These are phyloP conservation scores for Anneissia japonica DNA, from an alignment of 35 echinoderm and acorn worm genomes.

Conservation along the genomic window DNA sequence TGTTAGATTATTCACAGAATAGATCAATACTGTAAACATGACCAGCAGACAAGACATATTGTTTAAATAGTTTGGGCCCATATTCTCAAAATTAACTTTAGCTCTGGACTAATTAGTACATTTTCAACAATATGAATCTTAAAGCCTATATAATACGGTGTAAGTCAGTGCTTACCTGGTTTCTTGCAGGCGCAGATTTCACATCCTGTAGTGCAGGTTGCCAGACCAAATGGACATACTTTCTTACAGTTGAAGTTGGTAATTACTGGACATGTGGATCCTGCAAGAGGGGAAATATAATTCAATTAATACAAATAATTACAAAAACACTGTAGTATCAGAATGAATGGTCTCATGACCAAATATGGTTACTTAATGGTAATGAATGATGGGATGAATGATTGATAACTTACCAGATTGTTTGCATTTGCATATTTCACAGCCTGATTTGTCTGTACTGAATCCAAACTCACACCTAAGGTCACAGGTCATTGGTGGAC, in stretches of 20 bases:
- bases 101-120: too few relatives aligned
- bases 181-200: slow-evolving; percentile 34
- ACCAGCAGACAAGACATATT: too few relatives aligned
- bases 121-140: too few relatives aligned
- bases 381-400: too few relatives aligned
- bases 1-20: too few relatives aligned
- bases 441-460: slow-evolving; percentile 10
- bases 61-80: too few relatives aligned
- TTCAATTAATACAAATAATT: background rate
- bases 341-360: too few relatives aligned
- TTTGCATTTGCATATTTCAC: slow-evolving; percentile 28
- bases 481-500: slow-evolving; percentile 10
- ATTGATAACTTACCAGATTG: slow-evolving; percentile 16
- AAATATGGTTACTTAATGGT: too few relatives aligned
- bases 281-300: background rate
- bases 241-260: slow-evolving; percentile 22
- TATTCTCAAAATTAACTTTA: too few relatives aligned
- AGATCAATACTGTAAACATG: too few relatives aligned
- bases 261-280: background rate
- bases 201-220: slow-evolving; percentile 14
- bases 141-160: too few relatives aligned
- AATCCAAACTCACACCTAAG: slow-evolving; percentile 30
- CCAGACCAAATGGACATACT: slow-evolving; percentile 34
- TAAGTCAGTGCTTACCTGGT: slow-evolving; percentile 18
- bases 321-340: too few relatives aligned